Evolutionary conservation across 2,888 invertebrate species (phyloP).

Genomic region (Xestia c-nigrum): DNA sequence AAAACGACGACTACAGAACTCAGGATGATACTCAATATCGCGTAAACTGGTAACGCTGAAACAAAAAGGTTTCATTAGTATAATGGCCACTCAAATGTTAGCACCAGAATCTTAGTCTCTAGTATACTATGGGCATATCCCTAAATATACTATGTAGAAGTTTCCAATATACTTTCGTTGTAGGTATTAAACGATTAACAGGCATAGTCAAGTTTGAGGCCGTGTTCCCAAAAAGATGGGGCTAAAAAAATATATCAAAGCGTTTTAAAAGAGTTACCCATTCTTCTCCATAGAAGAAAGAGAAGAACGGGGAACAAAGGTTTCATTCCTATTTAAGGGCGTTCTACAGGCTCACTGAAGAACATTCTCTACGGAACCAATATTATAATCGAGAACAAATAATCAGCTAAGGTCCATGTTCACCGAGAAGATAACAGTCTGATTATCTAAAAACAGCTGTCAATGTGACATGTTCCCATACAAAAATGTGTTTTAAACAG

Average conservation of each 20-base stretch:
- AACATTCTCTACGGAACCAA: background rate
- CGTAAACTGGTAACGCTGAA: slow-evolving; percentile 95
- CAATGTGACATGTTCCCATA: no score
- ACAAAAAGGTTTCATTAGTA: slow-evolving; percentile 70
- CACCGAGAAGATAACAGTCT: no score
- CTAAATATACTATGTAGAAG: background rate
- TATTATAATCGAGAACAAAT: background rate
- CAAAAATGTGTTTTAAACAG: no score
- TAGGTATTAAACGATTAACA: background rate
- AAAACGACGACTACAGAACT: slow-evolving; percentile 94
- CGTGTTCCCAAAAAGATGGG: background rate
- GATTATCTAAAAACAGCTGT: no score
- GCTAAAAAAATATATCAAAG: background rate
- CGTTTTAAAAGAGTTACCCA: background rate
- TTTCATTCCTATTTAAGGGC: background rate
- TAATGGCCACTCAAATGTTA: background rate
- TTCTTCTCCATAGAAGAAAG: background rate
- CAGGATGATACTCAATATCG: slow-evolving; percentile 95
- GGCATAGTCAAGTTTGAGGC: background rate
- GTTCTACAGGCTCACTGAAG: background rate
- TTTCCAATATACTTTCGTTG: background rate
- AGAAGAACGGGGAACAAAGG: background rate
- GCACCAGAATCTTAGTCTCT: background rate
- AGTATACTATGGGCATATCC: background rate
- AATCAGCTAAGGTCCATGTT: no score